These are phyloP conservation scores for Echinops telfairi DNA, from an alignment of 2,113 vertebrate species.

Conservation along the genomic window DNA sequence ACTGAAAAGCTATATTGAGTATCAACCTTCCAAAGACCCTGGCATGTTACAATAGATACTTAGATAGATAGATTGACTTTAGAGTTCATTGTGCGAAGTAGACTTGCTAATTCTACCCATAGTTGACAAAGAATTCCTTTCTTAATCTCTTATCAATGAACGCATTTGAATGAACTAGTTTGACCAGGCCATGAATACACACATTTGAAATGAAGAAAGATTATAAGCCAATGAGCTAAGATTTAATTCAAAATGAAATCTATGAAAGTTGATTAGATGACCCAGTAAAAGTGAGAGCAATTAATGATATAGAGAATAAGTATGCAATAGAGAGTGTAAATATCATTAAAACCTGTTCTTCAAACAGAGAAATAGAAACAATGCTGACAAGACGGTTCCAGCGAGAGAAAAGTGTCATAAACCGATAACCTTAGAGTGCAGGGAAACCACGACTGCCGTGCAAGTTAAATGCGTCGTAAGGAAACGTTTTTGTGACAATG, in stretches of 20 bases:
- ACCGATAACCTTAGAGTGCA: background rate
- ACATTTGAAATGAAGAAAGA: background rate
- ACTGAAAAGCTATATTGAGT: background rate
- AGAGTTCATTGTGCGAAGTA: background rate
- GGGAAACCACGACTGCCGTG: background rate
- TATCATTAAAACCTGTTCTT: background rate
- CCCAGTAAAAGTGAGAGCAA: background rate
- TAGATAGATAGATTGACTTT: background rate
- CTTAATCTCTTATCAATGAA: background rate
- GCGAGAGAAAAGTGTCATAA: background rate
- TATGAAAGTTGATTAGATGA: background rate
- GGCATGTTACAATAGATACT: background rate
- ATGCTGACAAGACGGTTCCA: background rate
- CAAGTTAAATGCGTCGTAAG: background rate
- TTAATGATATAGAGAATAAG: background rate
- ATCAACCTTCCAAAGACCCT: background rate
- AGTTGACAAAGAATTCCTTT: background rate
- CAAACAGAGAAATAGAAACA: background rate
- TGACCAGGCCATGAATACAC: background rate
- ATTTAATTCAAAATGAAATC: conserved; percentile 1
- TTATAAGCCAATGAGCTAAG: background rate
- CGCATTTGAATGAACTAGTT: conserved; percentile 23
- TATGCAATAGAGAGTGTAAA: background rate
- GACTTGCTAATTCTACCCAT: background rate
- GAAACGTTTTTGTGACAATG: background rate